These are phyloP conservation scores for Sinella curviseta DNA, from an alignment of 1,140 invertebrate genomes.

Conservation along the genomic window DNA sequence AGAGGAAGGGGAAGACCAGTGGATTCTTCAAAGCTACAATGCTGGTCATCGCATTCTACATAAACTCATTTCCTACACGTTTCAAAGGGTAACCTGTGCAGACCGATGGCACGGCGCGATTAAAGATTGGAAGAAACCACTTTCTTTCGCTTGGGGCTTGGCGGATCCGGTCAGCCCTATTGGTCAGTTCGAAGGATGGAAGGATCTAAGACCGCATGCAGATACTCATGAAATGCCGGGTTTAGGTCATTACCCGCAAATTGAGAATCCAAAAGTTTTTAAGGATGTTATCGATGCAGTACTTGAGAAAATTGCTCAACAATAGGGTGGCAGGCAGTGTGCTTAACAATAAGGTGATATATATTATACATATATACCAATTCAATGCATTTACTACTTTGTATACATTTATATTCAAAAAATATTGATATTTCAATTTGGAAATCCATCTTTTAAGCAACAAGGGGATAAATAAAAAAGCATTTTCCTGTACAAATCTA, in stretches of 20 bases:
- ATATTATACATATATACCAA: neutral
- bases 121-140: slow-evolving; percentile 28
- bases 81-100: slow-evolving; percentile 23
- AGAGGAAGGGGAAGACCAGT: slow-evolving; percentile 36
- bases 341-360: neutral
- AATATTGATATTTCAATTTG: slow-evolving; percentile 22
- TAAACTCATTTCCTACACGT: slow-evolving; percentile 40
- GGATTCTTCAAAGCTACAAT: slow-evolving; percentile 31
- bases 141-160: slow-evolving; percentile 39
- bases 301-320: slow-evolving; percentile 53
- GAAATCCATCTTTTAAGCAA: neutral
- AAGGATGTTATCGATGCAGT: slow-evolving; percentile 21
- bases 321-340: slow-evolving; percentile 45
- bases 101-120: slow-evolving; percentile 37
- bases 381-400: neutral
- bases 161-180: slow-evolving; percentile 29
- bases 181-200: slow-evolving; percentile 22
- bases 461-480: slow-evolving; percentile 2
- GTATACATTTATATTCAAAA: neutral
- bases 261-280: slow-evolving; percentile 33
- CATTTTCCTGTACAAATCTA: slow-evolving; percentile 8
- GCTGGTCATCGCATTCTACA: slow-evolving; percentile 28
- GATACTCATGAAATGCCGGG: slow-evolving; percentile 27
- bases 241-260: slow-evolving; percentile 40
- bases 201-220: slow-evolving; percentile 20